Evolutionary conservation across 1,140 invertebrate genomes (phyloP), one percentile per base, ranked within the genome.

Genomic region (Probaryconus sp.): DNA sequence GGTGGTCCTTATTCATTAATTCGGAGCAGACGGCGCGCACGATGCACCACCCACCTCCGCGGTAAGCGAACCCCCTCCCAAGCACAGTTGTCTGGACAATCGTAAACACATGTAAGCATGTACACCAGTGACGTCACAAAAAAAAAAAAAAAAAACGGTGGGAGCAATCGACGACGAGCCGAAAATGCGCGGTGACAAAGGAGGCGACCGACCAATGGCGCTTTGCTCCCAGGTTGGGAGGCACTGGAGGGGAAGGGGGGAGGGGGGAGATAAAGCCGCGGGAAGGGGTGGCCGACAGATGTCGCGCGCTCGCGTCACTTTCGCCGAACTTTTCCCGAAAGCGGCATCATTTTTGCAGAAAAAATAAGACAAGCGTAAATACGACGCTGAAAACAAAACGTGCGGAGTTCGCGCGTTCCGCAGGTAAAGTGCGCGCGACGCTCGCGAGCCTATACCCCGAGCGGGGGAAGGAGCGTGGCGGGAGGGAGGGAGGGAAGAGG

Each of bases 371-470:
- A n/a, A n/a, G n/a, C n/a, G n/a, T n/a, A n/a, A 16, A 1, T 1
- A 20, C 13, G 13, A 20, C 47, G 10, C 14, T 13, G 53, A 14
- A 14, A 24, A 30, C 42, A 16, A 33, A 33, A 9, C 26, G 60
- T 18, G 40, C 38, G 40, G 55, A 63, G 65, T 63, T 61, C 64
- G 68, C 78, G 70, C 68, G 68, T 72, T 75, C 74, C 67, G 70
- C 70, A 76, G 74, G 51, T 71, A 74, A 74, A 79, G 75, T 76
- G 72, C 71, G 69, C 68, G 70, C 67, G 68, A 42, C 33, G 28
- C 30, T 60, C 42, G 42, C 76, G 63, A 58, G 61, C 51, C 50
- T 47, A 6, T 37, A 53, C 24, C 47, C 50, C 43, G 58, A 69
- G 58, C 53, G 67, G 77, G 69, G 67, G 42, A 63, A 55, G 16